Conservation (phyloP, 2,113 vertebrate species). For the Eclectus roratus region DNA sequence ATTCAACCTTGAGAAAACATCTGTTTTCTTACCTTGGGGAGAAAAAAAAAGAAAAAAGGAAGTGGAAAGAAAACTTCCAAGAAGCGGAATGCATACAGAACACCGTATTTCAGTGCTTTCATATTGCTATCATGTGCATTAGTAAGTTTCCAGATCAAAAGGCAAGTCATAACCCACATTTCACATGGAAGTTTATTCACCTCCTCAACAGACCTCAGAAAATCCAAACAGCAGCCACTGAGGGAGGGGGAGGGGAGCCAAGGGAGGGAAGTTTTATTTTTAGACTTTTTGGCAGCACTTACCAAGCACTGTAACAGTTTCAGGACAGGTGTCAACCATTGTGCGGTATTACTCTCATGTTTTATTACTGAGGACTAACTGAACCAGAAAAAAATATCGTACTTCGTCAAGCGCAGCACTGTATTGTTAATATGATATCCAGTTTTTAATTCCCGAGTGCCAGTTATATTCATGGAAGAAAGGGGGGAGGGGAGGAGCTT, state of each 20-base stretch:
- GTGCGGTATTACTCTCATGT: conserved; percentile 39
- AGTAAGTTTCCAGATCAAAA: conserved; percentile 39
- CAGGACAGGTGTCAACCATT: conserved; percentile 48
- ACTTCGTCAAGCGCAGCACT: neutral
- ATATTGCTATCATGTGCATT: neutral
- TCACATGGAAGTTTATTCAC: conserved; percentile 31
- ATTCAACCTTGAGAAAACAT: neutral
- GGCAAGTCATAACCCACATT: conserved; percentile 34
- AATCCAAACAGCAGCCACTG: conserved; percentile 28
- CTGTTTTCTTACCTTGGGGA: neutral
- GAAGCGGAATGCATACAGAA: neutral
- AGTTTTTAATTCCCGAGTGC: neutral
- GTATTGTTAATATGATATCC: neutral
- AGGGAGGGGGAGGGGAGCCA: conserved; percentile 4
- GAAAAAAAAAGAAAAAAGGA: neutral
- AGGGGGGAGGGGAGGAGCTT: neutral
- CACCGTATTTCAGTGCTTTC: neutral
- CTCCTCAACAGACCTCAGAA: conserved; percentile 29
- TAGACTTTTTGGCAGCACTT: conserved; percentile 61
- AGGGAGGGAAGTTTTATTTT: conserved; percentile 33
- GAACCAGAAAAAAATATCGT: conserved; percentile 26
- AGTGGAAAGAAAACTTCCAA: neutral
- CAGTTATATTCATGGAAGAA: neutral
- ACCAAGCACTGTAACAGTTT: conserved; percentile 36
- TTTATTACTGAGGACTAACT: conserved; percentile 52